phyloP scores from a whole-genome alignment of 2,113 vertebrate species.

The Dissostichus mawsoni region DNA sequence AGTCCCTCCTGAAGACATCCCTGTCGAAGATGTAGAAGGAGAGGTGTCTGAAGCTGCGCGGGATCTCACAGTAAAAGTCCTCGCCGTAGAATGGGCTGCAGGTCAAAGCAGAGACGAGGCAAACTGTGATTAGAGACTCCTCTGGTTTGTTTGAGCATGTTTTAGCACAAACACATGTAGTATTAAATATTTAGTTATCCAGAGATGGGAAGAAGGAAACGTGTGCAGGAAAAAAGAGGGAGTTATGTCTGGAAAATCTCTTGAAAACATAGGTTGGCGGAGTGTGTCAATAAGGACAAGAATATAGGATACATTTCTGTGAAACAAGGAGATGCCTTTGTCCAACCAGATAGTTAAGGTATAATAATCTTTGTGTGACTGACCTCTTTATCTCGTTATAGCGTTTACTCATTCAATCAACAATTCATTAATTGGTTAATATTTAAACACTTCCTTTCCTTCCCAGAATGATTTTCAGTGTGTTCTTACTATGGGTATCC shows the following conservation, averaged over 20 bases:
- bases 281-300: not conserved
- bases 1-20: slow-evolving; percentile 99
- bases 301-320: not conserved
- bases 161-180: slow-evolving; percentile 8
- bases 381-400: not conserved
- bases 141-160: not conserved
- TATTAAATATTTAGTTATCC: not conserved
- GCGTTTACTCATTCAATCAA: not conserved
- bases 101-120: slow-evolving; percentile 35
- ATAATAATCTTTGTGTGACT: not conserved
- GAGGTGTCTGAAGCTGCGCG: slow-evolving; percentile 95
- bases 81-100: slow-evolving; percentile 97
- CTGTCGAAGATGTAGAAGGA: slow-evolving; percentile 99
- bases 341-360: not conserved
- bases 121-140: slow-evolving; percentile 6
- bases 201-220: not conserved
- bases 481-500: not conserved
- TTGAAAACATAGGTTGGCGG: not conserved
- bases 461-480: not conserved
- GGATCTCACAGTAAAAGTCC: slow-evolving; percentile 99
- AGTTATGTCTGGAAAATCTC: not conserved
- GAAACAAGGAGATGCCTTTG: not conserved
- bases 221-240: not conserved
- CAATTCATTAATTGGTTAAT: slow-evolving; percentile 22
- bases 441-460: slow-evolving; percentile 17